Evolutionary conservation across 1,140 invertebrate species (phyloP), one percentile per base, ranked within the genome.

Genomic region (Aporrectodea caliginosa): DNA sequence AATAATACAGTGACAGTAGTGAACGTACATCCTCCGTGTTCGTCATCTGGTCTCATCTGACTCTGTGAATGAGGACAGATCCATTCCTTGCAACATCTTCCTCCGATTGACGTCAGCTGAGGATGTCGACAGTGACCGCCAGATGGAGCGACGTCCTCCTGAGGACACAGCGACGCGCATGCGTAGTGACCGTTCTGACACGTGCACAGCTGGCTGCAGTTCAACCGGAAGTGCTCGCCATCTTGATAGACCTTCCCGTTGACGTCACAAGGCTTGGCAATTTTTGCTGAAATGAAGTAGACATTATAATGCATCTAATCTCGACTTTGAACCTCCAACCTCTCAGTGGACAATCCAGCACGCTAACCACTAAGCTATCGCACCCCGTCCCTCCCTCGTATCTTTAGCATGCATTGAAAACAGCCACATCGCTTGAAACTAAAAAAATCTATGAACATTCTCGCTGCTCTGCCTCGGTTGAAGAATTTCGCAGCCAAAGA

Each of bases 11-110:
- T n/a, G n/a, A n/a, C n/a, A n/a, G n/a, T n/a, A n/a, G n/a, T n/a
- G n/a, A n/a, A n/a, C n/a, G n/a, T n/a, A n/a, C n/a, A n/a, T n/a
- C n/a, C n/a, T n/a, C n/a, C n/a, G n/a, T n/a, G n/a, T n/a, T n/a
- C 71, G 22, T 69, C 69, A 77, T 75, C 73, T 14, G 30, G 31
- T 22, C 34, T 43, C 32, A 27, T 72, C 22, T 73, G 90, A 84
- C 92, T 91, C 86, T 80, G 75, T n/a, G 73, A 34, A 34, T 79
- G 71, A 1, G 71, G 75, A 82, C 92, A 93, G 84, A 92, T 90
- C 92, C 92, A 93, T 86, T 93, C 92, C 78, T 91, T 88, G 84
- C 92, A 93, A 84, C 92, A 93, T 81, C 92, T 91, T 30, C 90
- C 91, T 12, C 90, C 90, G 22, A 93, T 89, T n/a, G 29, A 14